Evolutionary conservation across 2,113 vertebrate genomes (phyloP).

Genomic region (Tachuris rubrigastra): DNA sequence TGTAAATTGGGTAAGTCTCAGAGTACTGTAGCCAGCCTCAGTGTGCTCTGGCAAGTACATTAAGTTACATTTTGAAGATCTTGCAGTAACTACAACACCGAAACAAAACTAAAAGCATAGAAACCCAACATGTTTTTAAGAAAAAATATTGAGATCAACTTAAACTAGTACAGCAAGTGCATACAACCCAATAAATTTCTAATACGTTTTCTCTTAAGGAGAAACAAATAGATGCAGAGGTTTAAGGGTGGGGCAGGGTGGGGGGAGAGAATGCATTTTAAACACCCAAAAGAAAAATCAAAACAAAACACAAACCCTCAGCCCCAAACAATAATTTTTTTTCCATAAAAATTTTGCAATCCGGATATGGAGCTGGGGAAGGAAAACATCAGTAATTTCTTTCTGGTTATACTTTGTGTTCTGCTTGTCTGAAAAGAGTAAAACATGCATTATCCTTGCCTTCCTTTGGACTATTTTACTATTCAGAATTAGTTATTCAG

Average conservation of each 20-base stretch:
- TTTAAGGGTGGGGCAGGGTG: too few relatives aligned
- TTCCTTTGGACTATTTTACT: background rate
- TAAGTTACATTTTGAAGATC: background rate
- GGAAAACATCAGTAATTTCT: background rate
- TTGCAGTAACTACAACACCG: background rate
- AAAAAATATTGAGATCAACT: background rate
- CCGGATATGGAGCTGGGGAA: background rate
- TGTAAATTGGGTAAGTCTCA: background rate
- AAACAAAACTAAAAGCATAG: fast-evolving
- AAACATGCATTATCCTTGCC: background rate
- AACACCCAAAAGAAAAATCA: background rate
- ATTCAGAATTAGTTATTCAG: background rate
- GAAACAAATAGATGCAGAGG: background rate
- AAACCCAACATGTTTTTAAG: background rate
- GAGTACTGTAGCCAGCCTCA: background rate
- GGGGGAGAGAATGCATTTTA: too few relatives aligned
- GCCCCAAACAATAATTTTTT: background rate
- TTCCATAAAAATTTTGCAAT: background rate
- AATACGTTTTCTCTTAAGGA: background rate
- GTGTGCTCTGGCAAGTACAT: background rate
- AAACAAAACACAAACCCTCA: background rate
- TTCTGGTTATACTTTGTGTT: background rate
- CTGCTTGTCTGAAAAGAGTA: background rate
- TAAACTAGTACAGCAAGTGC: background rate
- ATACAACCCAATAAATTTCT: background rate